Evolutionary conservation across 2,888 invertebrate genomes (phyloP).

Genomic region (Dicyrtoma fusca): DNA sequence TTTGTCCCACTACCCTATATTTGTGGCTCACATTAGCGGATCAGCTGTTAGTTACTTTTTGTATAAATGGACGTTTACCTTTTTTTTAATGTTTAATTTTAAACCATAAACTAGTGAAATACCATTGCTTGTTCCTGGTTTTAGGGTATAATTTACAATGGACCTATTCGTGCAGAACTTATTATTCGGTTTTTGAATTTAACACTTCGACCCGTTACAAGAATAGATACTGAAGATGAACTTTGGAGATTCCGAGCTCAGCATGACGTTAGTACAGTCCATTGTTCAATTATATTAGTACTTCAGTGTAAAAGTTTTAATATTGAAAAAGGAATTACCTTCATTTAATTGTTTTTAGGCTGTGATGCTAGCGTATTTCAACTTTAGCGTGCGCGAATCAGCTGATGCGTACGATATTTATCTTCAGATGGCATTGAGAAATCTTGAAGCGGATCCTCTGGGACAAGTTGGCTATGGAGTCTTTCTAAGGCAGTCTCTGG

Average conservation of each 20-base stretch:
- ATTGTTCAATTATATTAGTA: no score
- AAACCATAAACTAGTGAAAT: no score
- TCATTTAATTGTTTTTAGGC: slow-evolving; percentile 44
- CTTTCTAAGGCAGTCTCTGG: slow-evolving; percentile 47
- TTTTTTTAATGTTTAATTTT: no score
- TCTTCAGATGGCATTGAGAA: slow-evolving; percentile 54
- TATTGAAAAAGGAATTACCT: not conserved
- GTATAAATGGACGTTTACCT: not conserved
- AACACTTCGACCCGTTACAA: slow-evolving; percentile 48
- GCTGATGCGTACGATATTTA: slow-evolving; percentile 52
- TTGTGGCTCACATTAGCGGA: slow-evolving; percentile 53
- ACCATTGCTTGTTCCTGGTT: slow-evolving; percentile 9
- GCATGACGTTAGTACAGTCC: slow-evolving; percentile 51
- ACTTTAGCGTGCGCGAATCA: slow-evolving; percentile 47
- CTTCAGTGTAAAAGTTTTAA: not conserved
- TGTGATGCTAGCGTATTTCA: slow-evolving; percentile 52
- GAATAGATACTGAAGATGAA: slow-evolving; percentile 55
- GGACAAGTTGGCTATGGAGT: slow-evolving; percentile 55
- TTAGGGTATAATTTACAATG: slow-evolving; percentile 56
- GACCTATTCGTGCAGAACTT: slow-evolving; percentile 51
- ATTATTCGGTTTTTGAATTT: slow-evolving; percentile 53
- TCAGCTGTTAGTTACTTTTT: slow-evolving; percentile 41
- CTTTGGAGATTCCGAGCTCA: slow-evolving; percentile 54
- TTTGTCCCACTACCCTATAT: slow-evolving; percentile 55
- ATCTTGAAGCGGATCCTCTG: slow-evolving; percentile 55